These are phyloP conservation scores for Taurulus bubalis DNA, from an alignment of 2,113 vertebrate genomes.

Conservation along the genomic window DNA sequence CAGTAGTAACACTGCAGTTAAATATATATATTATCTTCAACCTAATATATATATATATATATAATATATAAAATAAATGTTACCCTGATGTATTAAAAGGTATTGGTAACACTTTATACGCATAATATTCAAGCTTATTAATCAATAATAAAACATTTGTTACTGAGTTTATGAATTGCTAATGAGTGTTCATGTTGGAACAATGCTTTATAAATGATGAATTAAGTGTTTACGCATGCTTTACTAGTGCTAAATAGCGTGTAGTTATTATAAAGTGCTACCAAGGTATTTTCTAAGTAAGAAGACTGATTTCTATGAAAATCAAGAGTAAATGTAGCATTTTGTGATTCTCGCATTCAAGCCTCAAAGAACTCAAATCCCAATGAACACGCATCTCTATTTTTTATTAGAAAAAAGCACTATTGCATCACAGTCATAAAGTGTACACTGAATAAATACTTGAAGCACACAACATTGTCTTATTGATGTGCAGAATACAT, in stretches of 20 bases:
- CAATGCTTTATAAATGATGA: too few relatives aligned
- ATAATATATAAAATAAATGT: too few relatives aligned
- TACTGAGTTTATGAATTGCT: too few relatives aligned
- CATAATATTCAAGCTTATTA: too few relatives aligned
- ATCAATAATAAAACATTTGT: too few relatives aligned
- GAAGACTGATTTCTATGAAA: background rate
- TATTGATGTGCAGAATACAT: constrained; percentile 59
- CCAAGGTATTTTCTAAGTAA: background rate
- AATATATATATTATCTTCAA: constrained; percentile 2
- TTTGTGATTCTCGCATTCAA: background rate
- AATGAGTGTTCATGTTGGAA: too few relatives aligned
- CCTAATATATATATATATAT: too few relatives aligned
- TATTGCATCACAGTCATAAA: constrained; percentile 28
- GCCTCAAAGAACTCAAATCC: background rate
- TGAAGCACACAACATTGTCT: constrained; percentile 20
- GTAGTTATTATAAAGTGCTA: too few relatives aligned
- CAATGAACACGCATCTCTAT: background rate
- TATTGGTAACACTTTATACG: too few relatives aligned
- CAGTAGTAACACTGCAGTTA: constrained; percentile 17
- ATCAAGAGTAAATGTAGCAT: background rate
- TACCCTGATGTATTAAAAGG: background rate
- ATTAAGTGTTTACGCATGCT: too few relatives aligned
- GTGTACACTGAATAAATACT: constrained; percentile 53
- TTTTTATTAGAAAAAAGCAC: background rate
- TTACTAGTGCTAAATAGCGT: too few relatives aligned